Evolutionary conservation across 1,140 invertebrate genomes (phyloP), one percentile per base, ranked within the genome.

Genomic region (Semibalanus balanoides): DNA sequence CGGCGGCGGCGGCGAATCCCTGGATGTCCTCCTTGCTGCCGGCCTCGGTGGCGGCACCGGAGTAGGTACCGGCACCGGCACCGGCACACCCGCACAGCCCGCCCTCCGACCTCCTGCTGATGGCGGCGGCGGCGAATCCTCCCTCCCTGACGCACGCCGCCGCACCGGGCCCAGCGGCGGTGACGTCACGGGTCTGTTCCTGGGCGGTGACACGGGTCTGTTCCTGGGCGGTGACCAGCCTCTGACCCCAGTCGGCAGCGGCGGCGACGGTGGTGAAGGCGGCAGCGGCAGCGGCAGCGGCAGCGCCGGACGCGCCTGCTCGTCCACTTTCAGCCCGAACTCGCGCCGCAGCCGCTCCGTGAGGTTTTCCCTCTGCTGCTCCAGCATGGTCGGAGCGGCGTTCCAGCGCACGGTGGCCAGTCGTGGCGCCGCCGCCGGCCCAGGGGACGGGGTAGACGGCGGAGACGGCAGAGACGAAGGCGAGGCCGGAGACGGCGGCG

Each of bases 341-440:
- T 91, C 90, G 69, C 89, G 84, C 82, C 90, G 87, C 78, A 92
- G 83, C 80, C 92, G 86, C 79, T 91, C 89, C 28, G 89, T 90
- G 31, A 92, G 86, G 82, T 89, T 91, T 82, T 92, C 91, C 77
- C 90, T 85, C 82, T 91, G 90, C 76, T 87, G 85, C 81, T 92
- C 91, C 0, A 91, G 86, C 30, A 90, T 82, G 9, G 90, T 92
- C 31, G 90, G 90, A 30, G 89, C 89, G 9, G 89, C 86, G 83
- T 87, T 88, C 80, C 89, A 89, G 77, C 84, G 79, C 69, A 81
- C 78, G 70, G 9, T 72, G 70, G 70, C 9, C 70, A 74, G 79
- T 79, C 35, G 77, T 76, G 40, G 74, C 31, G 1, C 73, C n/a
- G 30, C 17, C 35, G 31, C 28, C 35, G 17, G 35, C 70, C n/a